Percentiles rank a stretch among this genome's conserved stretches.
phyloP scores from a whole-genome alignment of 37 sponge, comb jelly and placozoan genomes.

The Lycopodina hypogea region DNA sequence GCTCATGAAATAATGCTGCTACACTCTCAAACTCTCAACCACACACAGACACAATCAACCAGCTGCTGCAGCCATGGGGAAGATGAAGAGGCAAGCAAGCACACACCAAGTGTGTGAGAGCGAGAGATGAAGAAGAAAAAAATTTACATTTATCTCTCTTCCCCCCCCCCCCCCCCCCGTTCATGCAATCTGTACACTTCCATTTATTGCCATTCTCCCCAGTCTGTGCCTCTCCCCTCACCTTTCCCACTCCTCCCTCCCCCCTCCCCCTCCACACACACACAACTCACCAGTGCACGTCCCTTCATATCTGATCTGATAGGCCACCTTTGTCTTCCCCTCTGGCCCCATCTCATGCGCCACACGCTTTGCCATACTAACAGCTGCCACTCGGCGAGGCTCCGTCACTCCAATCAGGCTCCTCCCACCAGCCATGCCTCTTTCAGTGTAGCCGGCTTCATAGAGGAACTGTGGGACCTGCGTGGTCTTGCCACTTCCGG shows the following conservation, averaged over 20 bases:
- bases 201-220: no score
- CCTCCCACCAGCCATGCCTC: not conserved
- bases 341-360: conserved; percentile 77
- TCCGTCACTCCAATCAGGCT: conserved; percentile 86
- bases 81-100: no score
- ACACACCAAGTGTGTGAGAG: no score
- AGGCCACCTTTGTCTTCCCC: conserved; percentile 65
- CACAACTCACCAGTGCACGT: conserved; percentile 62
- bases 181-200: no score
- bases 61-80: no score
- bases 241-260: not conserved
- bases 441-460: conserved; percentile 77
- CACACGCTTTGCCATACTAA: conserved; percentile 81
- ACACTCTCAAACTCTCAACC: no score
- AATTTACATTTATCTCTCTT: no score
- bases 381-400: conserved; percentile 93
- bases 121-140: no score
- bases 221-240: no score
- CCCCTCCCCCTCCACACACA: not conserved
- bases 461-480: conserved; percentile 98
- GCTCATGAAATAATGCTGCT: no score
- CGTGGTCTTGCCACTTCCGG: conserved; percentile 96
- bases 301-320: conserved; percentile 91
- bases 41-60: no score
- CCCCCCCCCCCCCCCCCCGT: no score